Evolutionary conservation across 1,140 invertebrate genomes (phyloP), one percentile per base, ranked within the genome.

Genomic region (Doryteuthis pealeii): DNA sequence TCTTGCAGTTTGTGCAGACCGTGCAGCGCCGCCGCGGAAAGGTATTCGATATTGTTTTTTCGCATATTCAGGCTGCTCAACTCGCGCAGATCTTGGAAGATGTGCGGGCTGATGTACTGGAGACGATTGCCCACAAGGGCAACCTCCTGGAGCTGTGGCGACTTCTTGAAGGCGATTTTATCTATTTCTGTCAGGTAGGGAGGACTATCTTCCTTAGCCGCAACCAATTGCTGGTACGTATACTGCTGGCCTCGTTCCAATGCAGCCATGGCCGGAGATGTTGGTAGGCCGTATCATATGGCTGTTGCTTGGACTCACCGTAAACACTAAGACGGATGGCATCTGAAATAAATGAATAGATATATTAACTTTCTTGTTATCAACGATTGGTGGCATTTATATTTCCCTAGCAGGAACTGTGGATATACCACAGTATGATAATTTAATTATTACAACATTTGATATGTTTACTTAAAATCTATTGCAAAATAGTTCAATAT

Each of bases 1-100:
- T 78, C 74, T 32, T 76, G 49, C 18, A 79, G 62, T 30, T 74
- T 70, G 18, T 43, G 14, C 22, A 77, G 62, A 26, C 62, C 45
- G 8, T 35, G 15, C 31, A 79, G 78, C 1, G 76, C 26, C 0
- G 74, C 76, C 14, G 68, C 72, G 3, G 74, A 74, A 5, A 79
- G 66, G 72, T 72, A 62, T 6, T 71, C 68, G 54, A 79, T 78
- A 65, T 76, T 76, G 65, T 79, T 79, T 18, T 79, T 78, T 43
- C 71, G 71, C n/a, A 79, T 32, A 31, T 74, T 73, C 22, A 79
- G 72, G 45, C 73, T 30, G 32, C 76, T 62, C 6, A 79, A 62
- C 18, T 45, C 66, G 2, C 45, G 68, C 22, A 79, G 45, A 26
- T 69, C 67, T 32, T 68, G 28, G 43, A 79, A 78, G 14, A 74